Percentiles rank a stretch among this genome's conserved stretches.
These are phyloP conservation scores for Catocala nupta DNA, from an alignment of 2,888 invertebrate genomes.

Conservation along the genomic window DNA sequence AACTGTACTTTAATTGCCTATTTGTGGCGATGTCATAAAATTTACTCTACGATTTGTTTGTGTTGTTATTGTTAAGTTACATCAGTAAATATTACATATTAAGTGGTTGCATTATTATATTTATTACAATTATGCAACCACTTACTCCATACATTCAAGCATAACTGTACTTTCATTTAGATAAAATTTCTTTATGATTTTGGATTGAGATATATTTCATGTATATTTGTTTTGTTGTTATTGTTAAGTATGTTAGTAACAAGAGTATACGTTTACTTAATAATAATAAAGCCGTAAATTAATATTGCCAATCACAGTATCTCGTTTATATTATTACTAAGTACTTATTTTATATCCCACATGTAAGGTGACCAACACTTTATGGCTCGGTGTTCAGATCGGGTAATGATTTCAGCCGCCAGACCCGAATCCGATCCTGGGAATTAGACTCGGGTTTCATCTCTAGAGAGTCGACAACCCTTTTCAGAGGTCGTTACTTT, in stretches of 20 bases:
- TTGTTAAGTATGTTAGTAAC: background rate
- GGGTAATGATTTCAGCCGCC: constrained; percentile 63
- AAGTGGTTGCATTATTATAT: no score
- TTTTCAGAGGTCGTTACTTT: constrained; percentile 64
- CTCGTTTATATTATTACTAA: constrained; percentile 11
- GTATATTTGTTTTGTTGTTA: no score
- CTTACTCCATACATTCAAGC: no score
- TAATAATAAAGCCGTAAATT: background rate
- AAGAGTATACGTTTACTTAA: background rate
- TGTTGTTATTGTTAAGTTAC: no score
- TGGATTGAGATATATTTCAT: no score
- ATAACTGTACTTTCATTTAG: no score
- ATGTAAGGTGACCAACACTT: constrained; percentile 43
- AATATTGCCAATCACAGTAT: constrained; percentile 4
- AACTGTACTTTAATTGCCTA: constrained; percentile 1
- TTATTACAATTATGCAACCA: no score
- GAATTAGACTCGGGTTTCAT: constrained; percentile 56
- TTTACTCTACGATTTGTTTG: no score
- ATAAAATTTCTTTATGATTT: no score
- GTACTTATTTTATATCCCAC: constrained; percentile 32
- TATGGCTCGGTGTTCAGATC: constrained; percentile 55
- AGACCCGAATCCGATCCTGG: constrained; percentile 57
- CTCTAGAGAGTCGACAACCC: constrained; percentile 59
- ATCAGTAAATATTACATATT: no score
- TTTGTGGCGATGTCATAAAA: no score